phyloP scores from a whole-genome alignment of 1,140 invertebrate genomes.

The Gyrodactylus salaris region DNA sequence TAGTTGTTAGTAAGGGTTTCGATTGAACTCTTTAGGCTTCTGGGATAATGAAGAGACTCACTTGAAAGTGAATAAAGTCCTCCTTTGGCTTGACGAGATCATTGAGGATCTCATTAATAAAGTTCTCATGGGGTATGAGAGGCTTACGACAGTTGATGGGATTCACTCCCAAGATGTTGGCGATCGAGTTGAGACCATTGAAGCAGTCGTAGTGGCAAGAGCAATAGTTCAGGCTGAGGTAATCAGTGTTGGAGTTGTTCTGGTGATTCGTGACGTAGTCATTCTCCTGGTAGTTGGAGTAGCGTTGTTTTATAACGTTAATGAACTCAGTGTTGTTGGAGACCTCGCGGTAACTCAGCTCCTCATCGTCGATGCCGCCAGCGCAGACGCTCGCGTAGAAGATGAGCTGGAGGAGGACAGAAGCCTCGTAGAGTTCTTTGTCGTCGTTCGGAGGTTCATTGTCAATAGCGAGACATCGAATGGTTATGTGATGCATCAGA shows the following conservation, averaged over 20 bases:
- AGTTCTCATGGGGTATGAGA: slow-evolving; percentile 45
- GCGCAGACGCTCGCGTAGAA: slow-evolving; percentile 58
- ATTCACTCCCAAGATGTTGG: slow-evolving; percentile 30
- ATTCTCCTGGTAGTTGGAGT: slow-evolving; percentile 5
- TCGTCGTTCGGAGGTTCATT: slow-evolving; percentile 26
- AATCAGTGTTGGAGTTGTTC: neutral
- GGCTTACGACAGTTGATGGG: slow-evolving; percentile 44
- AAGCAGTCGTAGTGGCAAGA: neutral
- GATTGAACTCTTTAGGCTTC: neutral
- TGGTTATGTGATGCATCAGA: neutral
- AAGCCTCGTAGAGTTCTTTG: slow-evolving; percentile 28
- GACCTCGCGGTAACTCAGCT: neutral
- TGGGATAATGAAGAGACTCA: slow-evolving; percentile 6
- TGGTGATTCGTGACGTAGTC: slow-evolving; percentile 13
- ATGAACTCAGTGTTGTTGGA: slow-evolving; percentile 13
- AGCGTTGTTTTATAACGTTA: slow-evolving; percentile 13
- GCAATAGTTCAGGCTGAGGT: neutral
- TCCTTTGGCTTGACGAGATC: slow-evolving; percentile 34
- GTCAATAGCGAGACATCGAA: neutral
- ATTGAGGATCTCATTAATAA: slow-evolving; percentile 63
- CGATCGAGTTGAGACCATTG: slow-evolving; percentile 18
- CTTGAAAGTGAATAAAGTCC: neutral
- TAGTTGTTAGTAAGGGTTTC: no score
- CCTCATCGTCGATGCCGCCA: slow-evolving; percentile 31
- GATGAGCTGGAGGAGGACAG: slow-evolving; percentile 31